Conservation (phyloP, 2,888 invertebrate species). For the Drosophila neonasuta region DNA sequence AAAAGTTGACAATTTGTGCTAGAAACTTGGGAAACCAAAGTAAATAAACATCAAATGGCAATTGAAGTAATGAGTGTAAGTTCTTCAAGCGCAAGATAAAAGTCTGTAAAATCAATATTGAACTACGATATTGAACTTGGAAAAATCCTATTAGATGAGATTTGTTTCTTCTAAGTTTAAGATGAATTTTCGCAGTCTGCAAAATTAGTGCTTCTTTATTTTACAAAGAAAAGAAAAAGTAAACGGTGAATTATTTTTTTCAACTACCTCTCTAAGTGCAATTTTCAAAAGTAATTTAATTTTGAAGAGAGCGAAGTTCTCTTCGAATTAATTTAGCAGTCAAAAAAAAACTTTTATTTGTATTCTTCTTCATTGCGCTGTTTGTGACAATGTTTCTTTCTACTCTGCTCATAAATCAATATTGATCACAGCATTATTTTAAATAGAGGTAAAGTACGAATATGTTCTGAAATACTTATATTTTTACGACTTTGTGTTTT, state of each 20-base stretch:
- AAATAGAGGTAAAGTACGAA: not conserved
- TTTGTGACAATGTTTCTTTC: conserved; percentile 32
- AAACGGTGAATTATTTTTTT: not conserved
- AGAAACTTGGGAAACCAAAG: not conserved
- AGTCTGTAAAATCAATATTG: too few species aligned
- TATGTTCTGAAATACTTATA: not conserved
- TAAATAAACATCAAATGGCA: conserved; percentile 2
- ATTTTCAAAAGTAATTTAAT: not conserved
- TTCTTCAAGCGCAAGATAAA: not conserved
- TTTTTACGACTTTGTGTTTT: not conserved
- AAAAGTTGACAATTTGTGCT: conserved; percentile 22
- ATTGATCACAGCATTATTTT: too few species aligned
- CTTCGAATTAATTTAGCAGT: not conserved
- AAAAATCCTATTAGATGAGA: not conserved
- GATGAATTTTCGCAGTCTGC: too few species aligned
- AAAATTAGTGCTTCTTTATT: too few species aligned
- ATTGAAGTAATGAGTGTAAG: not conserved
- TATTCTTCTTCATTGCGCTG: conserved; percentile 14
- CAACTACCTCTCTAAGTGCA: not conserved
- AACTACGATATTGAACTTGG: too few species aligned
- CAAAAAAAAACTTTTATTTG: conserved; percentile 1
- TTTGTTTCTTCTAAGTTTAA: not conserved
- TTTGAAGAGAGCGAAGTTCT: not conserved
- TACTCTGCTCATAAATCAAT: conserved; percentile 2
- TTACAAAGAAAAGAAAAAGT: too few species aligned